Evolutionary conservation across 1,140 invertebrate species (phyloP).

Genomic region (Drosophila willistoni): DNA sequence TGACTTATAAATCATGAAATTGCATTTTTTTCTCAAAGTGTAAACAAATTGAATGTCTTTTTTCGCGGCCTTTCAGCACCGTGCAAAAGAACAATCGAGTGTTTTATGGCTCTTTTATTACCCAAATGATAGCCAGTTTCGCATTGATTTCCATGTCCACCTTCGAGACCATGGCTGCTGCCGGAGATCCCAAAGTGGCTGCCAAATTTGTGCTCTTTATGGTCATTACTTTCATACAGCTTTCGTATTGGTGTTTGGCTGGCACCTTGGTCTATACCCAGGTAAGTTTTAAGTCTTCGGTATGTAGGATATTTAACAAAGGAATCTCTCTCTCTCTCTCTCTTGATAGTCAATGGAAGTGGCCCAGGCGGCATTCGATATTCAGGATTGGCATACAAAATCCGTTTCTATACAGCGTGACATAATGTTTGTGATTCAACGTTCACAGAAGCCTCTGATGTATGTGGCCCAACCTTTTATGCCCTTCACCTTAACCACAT

Average conservation of each 20-base stretch:
- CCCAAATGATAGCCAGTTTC: constrained; percentile 68
- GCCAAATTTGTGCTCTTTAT: constrained; percentile 62
- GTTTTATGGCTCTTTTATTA: constrained; percentile 58
- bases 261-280: constrained; percentile 57
- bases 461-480: constrained; percentile 59
- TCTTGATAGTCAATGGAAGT: constrained; percentile 58
- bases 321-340: no score
- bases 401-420: constrained; percentile 50
- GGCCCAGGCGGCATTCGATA: constrained; percentile 60
- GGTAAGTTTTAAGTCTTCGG: constrained; percentile 29
- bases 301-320: background rate
- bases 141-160: constrained; percentile 63
- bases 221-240: constrained; percentile 54
- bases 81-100: constrained; percentile 45
- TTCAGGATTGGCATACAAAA: constrained; percentile 60
- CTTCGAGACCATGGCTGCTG: constrained; percentile 64
- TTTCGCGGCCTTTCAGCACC: constrained; percentile 29
- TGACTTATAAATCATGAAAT: no score
- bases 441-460: constrained; percentile 59
- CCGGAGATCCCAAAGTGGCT: constrained; percentile 55
- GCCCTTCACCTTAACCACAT: constrained; percentile 61
- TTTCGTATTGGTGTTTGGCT: constrained; percentile 64
- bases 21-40: background rate
- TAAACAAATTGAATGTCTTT: background rate
- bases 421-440: constrained; percentile 60